Conservation (phyloP, 2,888 invertebrate genomes). For the Drosophila monieri region DNA sequence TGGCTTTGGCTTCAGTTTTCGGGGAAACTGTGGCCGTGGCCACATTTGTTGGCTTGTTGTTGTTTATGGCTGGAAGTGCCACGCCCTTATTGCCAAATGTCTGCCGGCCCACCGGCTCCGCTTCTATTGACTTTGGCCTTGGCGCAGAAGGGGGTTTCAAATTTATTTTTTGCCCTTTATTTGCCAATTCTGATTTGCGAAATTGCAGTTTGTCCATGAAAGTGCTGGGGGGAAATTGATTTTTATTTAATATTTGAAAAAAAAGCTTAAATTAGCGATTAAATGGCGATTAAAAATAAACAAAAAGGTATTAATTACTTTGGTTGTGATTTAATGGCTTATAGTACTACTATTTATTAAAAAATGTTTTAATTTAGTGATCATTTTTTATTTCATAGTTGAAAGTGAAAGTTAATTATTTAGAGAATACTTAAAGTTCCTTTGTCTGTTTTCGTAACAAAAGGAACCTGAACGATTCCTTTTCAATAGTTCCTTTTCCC, state of each 20-base stretch:
- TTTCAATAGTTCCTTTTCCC: neutral
- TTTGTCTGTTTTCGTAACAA: neutral
- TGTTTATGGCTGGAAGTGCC: constrained; percentile 35
- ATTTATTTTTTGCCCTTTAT: constrained; percentile 42
- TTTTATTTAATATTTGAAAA: neutral
- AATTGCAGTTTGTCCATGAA: constrained; percentile 18
- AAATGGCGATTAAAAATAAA: neutral
- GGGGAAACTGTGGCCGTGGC: neutral
- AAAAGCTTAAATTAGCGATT: neutral
- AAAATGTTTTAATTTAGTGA: neutral
- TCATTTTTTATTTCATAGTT: neutral
- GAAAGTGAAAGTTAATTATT: neutral
- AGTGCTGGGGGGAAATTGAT: constrained; percentile 16
- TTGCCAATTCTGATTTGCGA: constrained; percentile 40
- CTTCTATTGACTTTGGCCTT: constrained; percentile 59
- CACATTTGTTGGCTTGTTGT: constrained; percentile 2
- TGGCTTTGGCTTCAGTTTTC: constrained; percentile 6
- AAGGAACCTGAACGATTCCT: neutral
- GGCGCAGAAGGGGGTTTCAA: constrained; percentile 22
- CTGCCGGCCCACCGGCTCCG: constrained; percentile 20
- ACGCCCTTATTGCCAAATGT: constrained; percentile 48
- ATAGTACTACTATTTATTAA: no score
- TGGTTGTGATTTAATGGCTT: no score
- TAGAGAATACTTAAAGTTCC: neutral
- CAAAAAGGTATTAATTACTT: neutral